phyloP scores from a whole-genome alignment of 1,140 invertebrate species.

The Pomacea maculata region DNA sequence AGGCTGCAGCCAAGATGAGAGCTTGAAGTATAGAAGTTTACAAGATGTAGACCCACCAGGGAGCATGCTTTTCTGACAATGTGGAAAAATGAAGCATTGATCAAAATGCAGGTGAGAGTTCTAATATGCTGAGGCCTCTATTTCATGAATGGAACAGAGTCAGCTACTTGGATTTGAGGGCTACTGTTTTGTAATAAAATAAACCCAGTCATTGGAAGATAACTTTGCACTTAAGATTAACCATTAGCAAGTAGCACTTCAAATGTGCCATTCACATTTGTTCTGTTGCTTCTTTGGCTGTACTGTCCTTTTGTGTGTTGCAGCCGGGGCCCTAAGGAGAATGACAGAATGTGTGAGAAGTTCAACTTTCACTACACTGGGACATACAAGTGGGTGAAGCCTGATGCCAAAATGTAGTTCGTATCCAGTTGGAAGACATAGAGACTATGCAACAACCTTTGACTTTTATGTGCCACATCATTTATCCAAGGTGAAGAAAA shows the following conservation, averaged over 20 bases:
- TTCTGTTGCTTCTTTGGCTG: not conserved
- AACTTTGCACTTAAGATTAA: not conserved
- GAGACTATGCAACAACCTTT: not conserved
- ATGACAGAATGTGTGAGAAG: slow-evolving; percentile 80
- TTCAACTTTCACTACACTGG: slow-evolving; percentile 94
- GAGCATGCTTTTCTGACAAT: too few relatives aligned
- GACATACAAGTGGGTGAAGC: slow-evolving; percentile 88
- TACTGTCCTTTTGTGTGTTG: slow-evolving; percentile 40
- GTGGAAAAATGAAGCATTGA: too few relatives aligned
- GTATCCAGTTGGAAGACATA: not conserved
- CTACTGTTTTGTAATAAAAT: too few relatives aligned
- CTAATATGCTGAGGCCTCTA: too few relatives aligned
- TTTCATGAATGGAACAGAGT: too few relatives aligned
- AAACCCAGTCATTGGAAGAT: not conserved
- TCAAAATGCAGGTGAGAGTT: too few relatives aligned
- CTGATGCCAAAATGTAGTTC: slow-evolving; percentile 27
- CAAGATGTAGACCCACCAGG: too few relatives aligned
- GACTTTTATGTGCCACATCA: not conserved
- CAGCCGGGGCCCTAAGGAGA: slow-evolving; percentile 86
- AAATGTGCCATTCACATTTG: not conserved
- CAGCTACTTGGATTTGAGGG: too few relatives aligned
- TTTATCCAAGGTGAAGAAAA: not conserved
- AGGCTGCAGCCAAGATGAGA: too few relatives aligned
- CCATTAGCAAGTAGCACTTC: not conserved
- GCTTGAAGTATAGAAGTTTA: too few relatives aligned